A percentile compares a stretch with the other conserved stretches of the same genome.
Conservation (phyloP, 2,888 invertebrate species). For the Tryphoninae sp. region DNA sequence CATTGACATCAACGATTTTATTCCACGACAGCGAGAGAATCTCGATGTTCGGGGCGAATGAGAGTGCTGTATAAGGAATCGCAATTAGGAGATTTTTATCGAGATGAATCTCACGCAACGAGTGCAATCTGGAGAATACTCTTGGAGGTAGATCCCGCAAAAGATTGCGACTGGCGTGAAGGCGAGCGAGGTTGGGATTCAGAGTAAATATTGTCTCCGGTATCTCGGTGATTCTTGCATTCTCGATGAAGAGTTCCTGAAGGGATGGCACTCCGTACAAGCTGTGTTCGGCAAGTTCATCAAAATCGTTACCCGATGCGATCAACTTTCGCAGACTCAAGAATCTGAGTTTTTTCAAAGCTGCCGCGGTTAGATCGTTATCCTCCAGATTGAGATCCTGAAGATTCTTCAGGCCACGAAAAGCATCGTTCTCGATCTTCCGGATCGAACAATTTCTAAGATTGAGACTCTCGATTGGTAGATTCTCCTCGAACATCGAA, state of each 20-base stretch:
- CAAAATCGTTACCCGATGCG: constrained; percentile 90
- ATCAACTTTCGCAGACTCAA: constrained; percentile 88
- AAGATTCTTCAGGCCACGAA: constrained; percentile 88
- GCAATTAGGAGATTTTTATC: constrained; percentile 88
- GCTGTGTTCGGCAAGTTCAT: constrained; percentile 86
- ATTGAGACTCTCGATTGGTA: constrained; percentile 88
- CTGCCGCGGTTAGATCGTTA: constrained; percentile 87
- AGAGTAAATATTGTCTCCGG: constrained; percentile 88
- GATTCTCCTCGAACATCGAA: constrained; percentile 88
- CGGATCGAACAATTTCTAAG: constrained; percentile 89
- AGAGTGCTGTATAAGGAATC: constrained; percentile 90
- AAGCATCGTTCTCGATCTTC: constrained; percentile 88
- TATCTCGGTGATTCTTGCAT: constrained; percentile 87
- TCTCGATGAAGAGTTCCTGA: constrained; percentile 87
- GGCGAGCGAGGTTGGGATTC: constrained; percentile 88
- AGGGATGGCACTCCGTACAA: constrained; percentile 90
- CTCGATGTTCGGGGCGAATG: constrained; percentile 89
- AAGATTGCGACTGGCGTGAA: constrained; percentile 89
- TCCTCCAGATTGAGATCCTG: constrained; percentile 90
- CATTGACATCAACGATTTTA: constrained; percentile 87
- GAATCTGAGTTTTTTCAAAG: constrained; percentile 88
- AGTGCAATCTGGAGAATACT: constrained; percentile 88
- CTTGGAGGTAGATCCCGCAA: constrained; percentile 87
- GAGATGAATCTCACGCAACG: constrained; percentile 89
- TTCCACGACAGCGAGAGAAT: constrained; percentile 87